Evolutionary conservation across 2,113 vertebrate species (phyloP), one percentile per base, ranked within the genome.

Genomic region (Seriola aureovittata): DNA sequence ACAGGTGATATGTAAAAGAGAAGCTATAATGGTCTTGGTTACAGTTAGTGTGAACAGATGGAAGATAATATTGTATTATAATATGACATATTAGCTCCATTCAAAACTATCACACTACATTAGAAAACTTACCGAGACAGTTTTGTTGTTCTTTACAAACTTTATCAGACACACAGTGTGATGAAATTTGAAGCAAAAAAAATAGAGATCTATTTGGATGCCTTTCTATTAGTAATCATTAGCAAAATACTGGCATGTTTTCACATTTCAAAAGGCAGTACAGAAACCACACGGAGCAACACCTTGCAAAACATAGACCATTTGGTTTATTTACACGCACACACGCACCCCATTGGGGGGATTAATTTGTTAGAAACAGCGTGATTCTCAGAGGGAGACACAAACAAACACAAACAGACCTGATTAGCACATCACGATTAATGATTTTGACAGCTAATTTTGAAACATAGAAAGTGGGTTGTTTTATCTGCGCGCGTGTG

Each of bases 301-400:
- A 85, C 65, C 80, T 83, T 82, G 59, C 65, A 76, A 54, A 89
- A 55, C 87, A 75, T 16, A 21, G 48, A 66, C 73, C 73, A 36
- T 72, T 81, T 84, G 63, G 42, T 84, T 85, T 85, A 84, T 87
- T 85, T 76, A 73, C 69, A 88, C 52, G 58, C 52, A 14, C 44
- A 80, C 81, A 85, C 46, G 60, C 70, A 10, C 58, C 38, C 80
- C 44, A 42, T 62, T 55, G 86, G 78, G 82, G 81, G 78, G 76
- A 85, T 88, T 88, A 60, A 86, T 92, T 92, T 92, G 87, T 88
- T 84, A 70, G 73, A 87, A 86, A 75, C 89, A 89, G 90, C 88
- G 62, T 70, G 90, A 65, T 78, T 80, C 89, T 89, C 85, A 55
- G 87, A 85, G 59, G 87, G 80, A 81, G 80, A 86, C 50, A 13